A percentile compares a stretch with the other conserved stretches of the same genome.
phyloP scores from a whole-genome alignment of 2,797 vertebrate genomes.

The Toxotes lorentzi region DNA sequence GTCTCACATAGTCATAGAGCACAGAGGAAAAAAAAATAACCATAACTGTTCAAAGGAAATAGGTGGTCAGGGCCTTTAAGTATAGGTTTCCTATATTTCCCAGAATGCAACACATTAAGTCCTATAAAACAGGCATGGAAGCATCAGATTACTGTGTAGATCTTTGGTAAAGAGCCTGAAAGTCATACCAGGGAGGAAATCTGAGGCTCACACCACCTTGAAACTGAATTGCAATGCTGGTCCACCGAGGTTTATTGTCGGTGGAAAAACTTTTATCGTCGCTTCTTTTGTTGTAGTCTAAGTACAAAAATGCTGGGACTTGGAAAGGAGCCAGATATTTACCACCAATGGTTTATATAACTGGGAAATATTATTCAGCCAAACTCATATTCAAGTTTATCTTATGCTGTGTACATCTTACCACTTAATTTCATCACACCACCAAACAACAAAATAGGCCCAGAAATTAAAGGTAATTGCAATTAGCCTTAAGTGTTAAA shows the following conservation, averaged over 20 bases:
- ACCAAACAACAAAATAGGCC: neutral
- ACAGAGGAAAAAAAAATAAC: neutral
- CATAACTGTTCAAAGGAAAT: neutral
- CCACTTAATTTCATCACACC: neutral
- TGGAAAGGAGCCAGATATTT: slow-evolving; percentile 32
- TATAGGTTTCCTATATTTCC: slow-evolving; percentile 16
- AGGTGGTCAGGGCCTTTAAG: neutral
- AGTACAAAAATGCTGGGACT: slow-evolving; percentile 29
- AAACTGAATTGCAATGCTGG: slow-evolving; percentile 21
- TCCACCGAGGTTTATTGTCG: neutral
- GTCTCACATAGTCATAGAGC: neutral
- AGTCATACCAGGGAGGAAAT: neutral
- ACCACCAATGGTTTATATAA: slow-evolving; percentile 18
- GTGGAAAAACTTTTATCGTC: slow-evolving; percentile 16
- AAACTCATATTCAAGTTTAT: slow-evolving; percentile 15
- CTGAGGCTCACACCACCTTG: no score
- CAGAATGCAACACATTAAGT: slow-evolving; percentile 6
- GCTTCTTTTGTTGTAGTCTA: slow-evolving; percentile 20
- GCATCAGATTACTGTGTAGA: neutral
- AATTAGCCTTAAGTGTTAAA: neutral
- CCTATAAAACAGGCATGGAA: neutral
- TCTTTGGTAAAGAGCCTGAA: neutral
- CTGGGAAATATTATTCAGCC: slow-evolving; percentile 12
- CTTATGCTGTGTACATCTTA: neutral
- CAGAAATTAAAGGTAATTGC: slow-evolving; percentile 17